Percentiles rank a stretch among this genome's conserved stretches.
These are phyloP conservation scores for Nezara viridula DNA, from an alignment of 2,888 invertebrate species.

Conservation along the genomic window DNA sequence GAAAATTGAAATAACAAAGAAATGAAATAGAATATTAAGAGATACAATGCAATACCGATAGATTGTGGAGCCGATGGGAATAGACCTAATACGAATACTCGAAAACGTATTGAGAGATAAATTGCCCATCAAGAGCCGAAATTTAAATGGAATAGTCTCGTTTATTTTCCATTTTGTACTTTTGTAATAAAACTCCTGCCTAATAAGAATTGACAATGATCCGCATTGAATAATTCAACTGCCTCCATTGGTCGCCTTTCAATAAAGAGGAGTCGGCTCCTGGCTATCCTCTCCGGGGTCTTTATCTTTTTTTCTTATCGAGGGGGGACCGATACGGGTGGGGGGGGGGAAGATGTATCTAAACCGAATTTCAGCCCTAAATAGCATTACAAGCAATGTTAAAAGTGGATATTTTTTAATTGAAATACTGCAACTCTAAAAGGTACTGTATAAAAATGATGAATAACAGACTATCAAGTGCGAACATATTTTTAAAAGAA, in stretches of 20 bases:
- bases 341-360: neutral
- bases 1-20: too few species aligned
- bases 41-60: too few species aligned
- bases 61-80: neutral
- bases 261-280: slow-evolving; percentile 5
- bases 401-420: neutral
- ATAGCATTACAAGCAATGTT: neutral
- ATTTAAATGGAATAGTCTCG: slow-evolving; percentile 46
- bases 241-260: slow-evolving; percentile 18
- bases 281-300: neutral
- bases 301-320: neutral
- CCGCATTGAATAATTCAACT: slow-evolving; percentile 55
- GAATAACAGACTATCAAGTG: too few species aligned
- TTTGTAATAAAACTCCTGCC: slow-evolving; percentile 47
- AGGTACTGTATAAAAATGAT: too few species aligned
- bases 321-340: neutral
- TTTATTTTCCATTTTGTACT: slow-evolving; percentile 58
- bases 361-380: neutral
- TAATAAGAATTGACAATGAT: slow-evolving; percentile 58
- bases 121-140: neutral
- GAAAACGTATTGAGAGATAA: neutral
- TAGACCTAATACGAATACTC: neutral
- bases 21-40: too few species aligned
- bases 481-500: too few species aligned
- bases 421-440: neutral